Conservation (phyloP, 2,888 invertebrate species). For the Euproctis similis region DNA sequence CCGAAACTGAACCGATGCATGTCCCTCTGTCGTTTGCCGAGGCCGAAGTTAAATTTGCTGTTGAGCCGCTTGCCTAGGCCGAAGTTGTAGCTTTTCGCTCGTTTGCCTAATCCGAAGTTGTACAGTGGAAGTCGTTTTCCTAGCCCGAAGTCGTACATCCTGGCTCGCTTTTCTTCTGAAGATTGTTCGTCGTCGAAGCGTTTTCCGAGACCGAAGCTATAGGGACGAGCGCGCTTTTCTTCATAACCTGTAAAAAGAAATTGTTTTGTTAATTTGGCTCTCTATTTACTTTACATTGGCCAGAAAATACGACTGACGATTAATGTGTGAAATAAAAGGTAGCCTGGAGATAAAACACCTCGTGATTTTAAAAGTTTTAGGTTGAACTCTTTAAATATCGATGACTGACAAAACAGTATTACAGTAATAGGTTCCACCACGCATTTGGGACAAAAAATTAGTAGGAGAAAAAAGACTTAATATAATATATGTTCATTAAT, state of each 20-base stretch:
- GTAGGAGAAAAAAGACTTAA: too few relatives aligned
- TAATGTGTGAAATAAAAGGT: too few relatives aligned
- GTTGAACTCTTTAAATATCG: too few relatives aligned
- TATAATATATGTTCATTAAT: too few relatives aligned
- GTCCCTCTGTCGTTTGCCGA: slow-evolving; percentile 73
- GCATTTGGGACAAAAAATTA: too few relatives aligned
- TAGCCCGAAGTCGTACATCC: slow-evolving; percentile 62
- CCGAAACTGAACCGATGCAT: slow-evolving; percentile 74
- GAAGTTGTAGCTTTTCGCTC: slow-evolving; percentile 67
- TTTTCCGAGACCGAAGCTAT: slow-evolving; percentile 83
- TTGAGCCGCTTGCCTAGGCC: slow-evolving; percentile 73
- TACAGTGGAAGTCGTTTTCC: slow-evolving; percentile 64
- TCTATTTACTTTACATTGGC: too few relatives aligned
- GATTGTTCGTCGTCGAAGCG: slow-evolving; percentile 59
- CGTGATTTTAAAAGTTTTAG: too few relatives aligned
- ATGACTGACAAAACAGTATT: too few relatives aligned
- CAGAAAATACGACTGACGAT: too few relatives aligned
- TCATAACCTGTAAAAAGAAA: slow-evolving; percentile 45
- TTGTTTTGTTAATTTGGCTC: too few relatives aligned
- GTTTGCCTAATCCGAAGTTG: slow-evolving; percentile 70
- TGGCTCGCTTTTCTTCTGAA: slow-evolving; percentile 53
- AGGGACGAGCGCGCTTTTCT: slow-evolving; percentile 77
- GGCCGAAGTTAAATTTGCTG: slow-evolving; percentile 73
- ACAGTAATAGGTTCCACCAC: too few relatives aligned
- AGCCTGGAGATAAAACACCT: too few relatives aligned